Evolutionary conservation across 2,797 vertebrate genomes (phyloP).

Genomic region (Chelmon rostratus): DNA sequence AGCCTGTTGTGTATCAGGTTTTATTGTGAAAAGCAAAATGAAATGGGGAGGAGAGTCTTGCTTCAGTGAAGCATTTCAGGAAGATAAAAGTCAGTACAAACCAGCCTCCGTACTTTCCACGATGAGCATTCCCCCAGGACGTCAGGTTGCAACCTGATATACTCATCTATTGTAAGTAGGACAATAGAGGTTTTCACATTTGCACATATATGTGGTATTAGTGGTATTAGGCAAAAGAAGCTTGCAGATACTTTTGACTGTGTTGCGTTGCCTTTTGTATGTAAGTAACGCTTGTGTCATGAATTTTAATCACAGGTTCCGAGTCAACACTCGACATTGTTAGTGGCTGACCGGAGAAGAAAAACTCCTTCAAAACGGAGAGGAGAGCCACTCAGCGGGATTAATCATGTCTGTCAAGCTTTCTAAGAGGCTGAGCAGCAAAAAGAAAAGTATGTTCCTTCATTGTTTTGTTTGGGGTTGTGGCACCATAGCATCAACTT

Average conservation of each 20-base stretch:
- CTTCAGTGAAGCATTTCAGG: slow-evolving; percentile 42
- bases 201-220: not conserved
- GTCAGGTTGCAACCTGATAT: not conserved
- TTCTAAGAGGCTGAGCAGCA: slow-evolving; percentile 69
- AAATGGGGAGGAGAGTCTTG: slow-evolving; percentile 23
- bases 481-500: not conserved
- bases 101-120: slow-evolving; percentile 22
- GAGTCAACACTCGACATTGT: slow-evolving; percentile 1
- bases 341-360: slow-evolving; percentile 16
- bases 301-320: slow-evolving; percentile 57
- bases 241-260: not conserved
- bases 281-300: slow-evolving; percentile 14
- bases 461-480: slow-evolving; percentile 8
- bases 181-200: slow-evolving; percentile 21
- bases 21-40: slow-evolving; percentile 27
- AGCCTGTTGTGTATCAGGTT: slow-evolving; percentile 15
- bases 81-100: slow-evolving; percentile 36
- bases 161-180: slow-evolving; percentile 3
- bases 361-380: slow-evolving; percentile 14
- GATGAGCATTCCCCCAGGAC: slow-evolving; percentile 13
- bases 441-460: slow-evolving; percentile 76
- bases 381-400: slow-evolving; percentile 27
- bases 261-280: slow-evolving; percentile 17
- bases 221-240: not conserved
- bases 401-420: slow-evolving; percentile 77